Evolutionary conservation across 2,113 vertebrate genomes (phyloP), one percentile per base, ranked within the genome.

Genomic region (Tretioscincus oriximinensis): DNA sequence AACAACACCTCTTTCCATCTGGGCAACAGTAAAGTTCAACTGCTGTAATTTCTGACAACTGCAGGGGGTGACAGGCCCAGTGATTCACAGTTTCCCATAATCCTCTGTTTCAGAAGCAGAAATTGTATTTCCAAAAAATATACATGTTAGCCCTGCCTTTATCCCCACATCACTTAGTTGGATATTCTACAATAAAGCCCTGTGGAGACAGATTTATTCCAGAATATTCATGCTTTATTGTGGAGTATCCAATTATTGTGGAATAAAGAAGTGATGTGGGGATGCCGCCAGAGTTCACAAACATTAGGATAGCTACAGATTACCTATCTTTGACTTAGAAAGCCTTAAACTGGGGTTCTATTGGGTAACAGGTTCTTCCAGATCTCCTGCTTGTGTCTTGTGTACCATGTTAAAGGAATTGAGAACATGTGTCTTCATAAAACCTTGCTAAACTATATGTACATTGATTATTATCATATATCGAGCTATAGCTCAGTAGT

Each of bases 71-170:
- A 14, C 74, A 24, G 54, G 22, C 28, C 51, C 71, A 67, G n/a
- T 89, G 88, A 84, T 54, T 68, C 83, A 76, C 45, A 41, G 20
- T 31, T 24, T 65, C 80, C 69, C 83, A 84, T 79, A 79, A 86
- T 6, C 29, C 6, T 78, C 8, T 65, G 60, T 85, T 81, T 63
- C 73, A 86, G 86, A 76, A 81, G 69, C 16, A 86, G 75, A 67
- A n/a, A 72, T 4, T 18, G 16, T 18, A 18, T 58, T 18, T 58
- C 54, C 84, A 73, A 83, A 85, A 16, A 21, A 47, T 49, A 81
- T 31, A 76, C 47, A 41, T 65, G 73, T 18, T 12, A 66, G 7
- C 60, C 78, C 72, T 81, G 82, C n/a, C 47, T 0, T 10, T 10
- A n/a, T 24, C 26, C n/a, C 61, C 61, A 64, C 22, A 64, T 64